phyloP scores from a whole-genome alignment of 2,113 vertebrate species.

The Odocoileus hemionus region DNA sequence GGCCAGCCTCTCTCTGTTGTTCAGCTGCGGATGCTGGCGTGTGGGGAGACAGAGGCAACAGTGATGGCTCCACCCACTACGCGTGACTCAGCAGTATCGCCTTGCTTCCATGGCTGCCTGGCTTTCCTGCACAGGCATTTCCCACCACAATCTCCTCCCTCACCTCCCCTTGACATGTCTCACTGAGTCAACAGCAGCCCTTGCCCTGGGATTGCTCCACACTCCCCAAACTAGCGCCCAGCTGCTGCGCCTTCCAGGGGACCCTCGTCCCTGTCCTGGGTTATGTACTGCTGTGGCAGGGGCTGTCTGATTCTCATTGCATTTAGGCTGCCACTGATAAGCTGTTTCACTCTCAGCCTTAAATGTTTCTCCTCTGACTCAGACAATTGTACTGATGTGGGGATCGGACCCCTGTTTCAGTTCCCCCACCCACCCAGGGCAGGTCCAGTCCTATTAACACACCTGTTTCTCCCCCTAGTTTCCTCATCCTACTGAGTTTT shows the following conservation, averaged over 20 bases:
- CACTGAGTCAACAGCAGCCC: not conserved
- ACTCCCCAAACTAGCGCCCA: not conserved
- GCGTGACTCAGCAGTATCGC: accelerated
- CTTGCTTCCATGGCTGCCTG: not conserved
- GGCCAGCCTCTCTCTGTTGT: not conserved
- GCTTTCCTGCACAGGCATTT: not conserved
- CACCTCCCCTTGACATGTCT: not conserved
- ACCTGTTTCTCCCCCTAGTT: not conserved
- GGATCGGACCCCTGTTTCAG: not conserved
- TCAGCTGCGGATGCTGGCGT: not conserved
- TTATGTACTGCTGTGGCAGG: not conserved
- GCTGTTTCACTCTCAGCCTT: not conserved
- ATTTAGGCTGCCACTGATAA: not conserved
- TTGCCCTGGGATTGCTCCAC: not conserved
- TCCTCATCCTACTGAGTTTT: not conserved
- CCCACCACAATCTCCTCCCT: not conserved
- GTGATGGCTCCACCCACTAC: not conserved
- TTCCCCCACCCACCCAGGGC: not conserved
- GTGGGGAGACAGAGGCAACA: not conserved
- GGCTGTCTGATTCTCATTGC: not conserved
- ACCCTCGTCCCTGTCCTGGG: not conserved
- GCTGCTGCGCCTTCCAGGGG: not conserved
- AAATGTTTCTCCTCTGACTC: not conserved
- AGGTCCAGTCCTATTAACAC: not conserved
- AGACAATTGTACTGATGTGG: not conserved